These are phyloP conservation scores for Nesospiza acunhae DNA, from an alignment of 2,113 vertebrate genomes.

Conservation along the genomic window DNA sequence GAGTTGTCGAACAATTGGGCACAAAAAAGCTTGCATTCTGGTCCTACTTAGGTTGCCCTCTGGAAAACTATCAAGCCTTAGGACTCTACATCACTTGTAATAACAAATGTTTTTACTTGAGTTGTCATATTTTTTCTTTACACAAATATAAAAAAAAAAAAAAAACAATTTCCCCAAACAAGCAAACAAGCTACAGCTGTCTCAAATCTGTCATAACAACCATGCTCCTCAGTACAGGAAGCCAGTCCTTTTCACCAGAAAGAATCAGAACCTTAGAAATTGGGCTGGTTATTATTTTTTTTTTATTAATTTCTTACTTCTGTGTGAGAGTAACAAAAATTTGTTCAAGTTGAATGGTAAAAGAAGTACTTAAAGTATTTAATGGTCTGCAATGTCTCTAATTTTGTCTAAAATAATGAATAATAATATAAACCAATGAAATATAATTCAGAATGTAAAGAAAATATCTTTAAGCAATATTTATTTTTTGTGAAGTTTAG, in stretches of 20 bases:
- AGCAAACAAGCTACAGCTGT: not conserved
- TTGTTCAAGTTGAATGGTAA: not conserved
- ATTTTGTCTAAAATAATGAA: not conserved
- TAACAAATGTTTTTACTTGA: rapidly evolving
- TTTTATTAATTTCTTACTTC: not conserved
- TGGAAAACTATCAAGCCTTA: not conserved
- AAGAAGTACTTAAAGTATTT: not conserved
- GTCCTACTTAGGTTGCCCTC: not conserved
- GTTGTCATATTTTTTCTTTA: not conserved
- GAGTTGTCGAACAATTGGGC: rapidly evolving
- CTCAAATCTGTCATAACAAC: not conserved
- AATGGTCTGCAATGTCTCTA: not conserved
- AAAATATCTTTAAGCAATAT: not conserved
- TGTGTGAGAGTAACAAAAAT: not conserved
- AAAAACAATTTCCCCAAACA: not conserved
- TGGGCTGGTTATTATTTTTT: rapidly evolving
- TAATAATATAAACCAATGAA: not conserved
- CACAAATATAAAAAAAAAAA: not conserved
- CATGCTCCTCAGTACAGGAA: rapidly evolving
- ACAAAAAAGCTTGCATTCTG: not conserved
- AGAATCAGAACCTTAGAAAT: not conserved
- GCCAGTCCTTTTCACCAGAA: not conserved
- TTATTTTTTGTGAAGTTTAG: not conserved
- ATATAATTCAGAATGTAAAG: not conserved
- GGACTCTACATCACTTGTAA: not conserved